These are phyloP conservation scores for Loris lydekkerianus DNA, from an alignment of 2,797 vertebrate genomes.

Conservation along the genomic window DNA sequence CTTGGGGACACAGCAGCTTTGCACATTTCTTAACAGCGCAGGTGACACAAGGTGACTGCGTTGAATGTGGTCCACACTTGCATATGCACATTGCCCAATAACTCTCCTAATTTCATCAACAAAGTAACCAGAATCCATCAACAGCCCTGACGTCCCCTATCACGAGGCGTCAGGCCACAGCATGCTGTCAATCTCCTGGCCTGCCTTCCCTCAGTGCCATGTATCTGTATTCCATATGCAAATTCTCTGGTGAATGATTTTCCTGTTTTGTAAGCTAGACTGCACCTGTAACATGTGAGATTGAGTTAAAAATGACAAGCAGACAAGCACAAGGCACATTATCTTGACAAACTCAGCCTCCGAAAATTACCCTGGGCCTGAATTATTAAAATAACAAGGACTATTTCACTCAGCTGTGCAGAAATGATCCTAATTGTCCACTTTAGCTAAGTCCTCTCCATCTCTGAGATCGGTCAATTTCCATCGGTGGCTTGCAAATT, in stretches of 20 bases:
- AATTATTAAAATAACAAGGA: constrained; percentile 99
- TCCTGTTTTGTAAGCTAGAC: constrained; percentile 92
- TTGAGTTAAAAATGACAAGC: constrained; percentile 97
- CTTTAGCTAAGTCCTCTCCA: constrained; percentile 96
- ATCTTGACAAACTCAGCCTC: constrained; percentile 96
- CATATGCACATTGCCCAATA: constrained; percentile 67
- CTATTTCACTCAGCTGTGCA: constrained; percentile 96
- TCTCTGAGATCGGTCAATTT: constrained; percentile 95
- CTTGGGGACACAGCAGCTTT: background rate
- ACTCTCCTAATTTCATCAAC: constrained; percentile 68
- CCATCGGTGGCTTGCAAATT: constrained; percentile 93
- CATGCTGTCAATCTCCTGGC: constrained; percentile 83
- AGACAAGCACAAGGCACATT: constrained; percentile 95
- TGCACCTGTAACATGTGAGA: constrained; percentile 92
- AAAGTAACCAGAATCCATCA: constrained; percentile 65
- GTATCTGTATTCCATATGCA: constrained; percentile 90
- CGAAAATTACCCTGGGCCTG: constrained; percentile 96
- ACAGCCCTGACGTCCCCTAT: constrained; percentile 67
- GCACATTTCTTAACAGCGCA: background rate
- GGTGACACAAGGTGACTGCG: background rate
- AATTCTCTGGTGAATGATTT: constrained; percentile 89
- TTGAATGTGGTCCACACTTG: constrained; percentile 50
- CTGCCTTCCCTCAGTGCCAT: constrained; percentile 67
- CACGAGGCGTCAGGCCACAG: constrained; percentile 61
- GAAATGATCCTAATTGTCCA: constrained; percentile 98